Percentiles rank a stretch among this genome's conserved stretches.
Evolutionary conservation across 35 echinoderm and acorn worm genomes (phyloP).

Genomic region (Acanthaster planci): DNA sequence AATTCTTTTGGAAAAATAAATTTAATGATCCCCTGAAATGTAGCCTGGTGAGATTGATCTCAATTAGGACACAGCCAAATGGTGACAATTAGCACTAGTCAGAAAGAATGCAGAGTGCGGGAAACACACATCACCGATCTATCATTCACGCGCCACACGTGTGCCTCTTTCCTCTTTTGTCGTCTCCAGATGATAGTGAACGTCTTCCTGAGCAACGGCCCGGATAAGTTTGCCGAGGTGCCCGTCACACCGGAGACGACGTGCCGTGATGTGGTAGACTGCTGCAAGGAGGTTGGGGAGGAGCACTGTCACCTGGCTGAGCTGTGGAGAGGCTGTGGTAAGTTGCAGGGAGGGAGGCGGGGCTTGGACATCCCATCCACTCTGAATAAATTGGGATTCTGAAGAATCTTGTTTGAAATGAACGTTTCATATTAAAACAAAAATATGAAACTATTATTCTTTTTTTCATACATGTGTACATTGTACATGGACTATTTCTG

Average conservation of each 20-base stretch:
- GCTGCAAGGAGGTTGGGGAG: slow-evolving; percentile 77
- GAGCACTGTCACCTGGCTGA: slow-evolving; percentile 88
- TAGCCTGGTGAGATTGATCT: not conserved
- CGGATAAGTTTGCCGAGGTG: slow-evolving; percentile 63
- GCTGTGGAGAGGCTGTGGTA: slow-evolving; percentile 87
- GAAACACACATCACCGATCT: not conserved
- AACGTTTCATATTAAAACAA: no score
- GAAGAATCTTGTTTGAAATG: no score
- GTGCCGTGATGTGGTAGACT: slow-evolving; percentile 85
- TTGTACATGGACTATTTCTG: no score
- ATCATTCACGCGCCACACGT: not conserved
- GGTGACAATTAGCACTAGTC: not conserved
- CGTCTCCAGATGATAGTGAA: slow-evolving; percentile 80
- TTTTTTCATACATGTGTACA: no score
- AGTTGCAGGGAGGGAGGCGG: no score
- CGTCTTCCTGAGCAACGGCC: slow-evolving; percentile 76
- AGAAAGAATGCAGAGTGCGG: not conserved
- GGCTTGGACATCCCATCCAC: no score
- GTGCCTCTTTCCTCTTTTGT: slow-evolving; percentile 25
- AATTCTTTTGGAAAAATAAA: not conserved
- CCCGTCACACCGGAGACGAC: slow-evolving; percentile 89
- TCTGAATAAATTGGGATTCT: no score
- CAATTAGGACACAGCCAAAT: not conserved
- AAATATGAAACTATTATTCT: no score
- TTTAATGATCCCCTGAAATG: not conserved